Evolutionary conservation across 2,113 vertebrate species (phyloP).

Genomic region (Odobenus rosmarus): DNA sequence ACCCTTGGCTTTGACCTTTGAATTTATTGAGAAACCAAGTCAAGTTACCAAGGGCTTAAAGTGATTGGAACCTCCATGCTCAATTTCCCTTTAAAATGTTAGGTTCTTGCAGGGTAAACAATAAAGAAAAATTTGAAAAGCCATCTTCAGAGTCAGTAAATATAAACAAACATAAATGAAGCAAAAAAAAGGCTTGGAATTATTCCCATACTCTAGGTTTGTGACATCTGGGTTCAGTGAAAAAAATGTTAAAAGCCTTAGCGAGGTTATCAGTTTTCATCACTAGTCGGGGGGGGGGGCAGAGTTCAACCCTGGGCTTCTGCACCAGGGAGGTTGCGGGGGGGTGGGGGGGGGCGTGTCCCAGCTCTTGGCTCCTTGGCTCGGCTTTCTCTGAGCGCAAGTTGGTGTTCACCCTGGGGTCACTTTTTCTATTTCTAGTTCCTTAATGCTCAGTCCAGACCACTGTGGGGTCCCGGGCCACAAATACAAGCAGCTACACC

Average conservation of each 20-base stretch:
- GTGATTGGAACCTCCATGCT: not conserved
- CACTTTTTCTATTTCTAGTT: not conserved
- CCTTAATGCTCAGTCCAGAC: not conserved
- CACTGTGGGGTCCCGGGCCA: fast-evolving
- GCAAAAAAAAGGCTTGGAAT: not conserved
- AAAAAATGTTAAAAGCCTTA: not conserved
- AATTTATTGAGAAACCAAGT: conserved; percentile 22
- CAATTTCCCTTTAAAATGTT: not conserved
- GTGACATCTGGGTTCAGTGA: not conserved
- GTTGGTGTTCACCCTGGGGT: not conserved
- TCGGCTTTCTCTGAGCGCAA: not conserved
- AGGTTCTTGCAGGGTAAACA: not conserved
- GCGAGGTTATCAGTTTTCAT: not conserved
- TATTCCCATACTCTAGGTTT: not conserved
- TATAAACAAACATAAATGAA: not conserved
- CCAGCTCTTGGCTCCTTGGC: not conserved
- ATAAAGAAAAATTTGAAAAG: not conserved
- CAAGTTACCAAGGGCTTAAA: not conserved
- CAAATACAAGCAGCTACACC: not conserved
- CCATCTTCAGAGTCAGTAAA: not conserved
- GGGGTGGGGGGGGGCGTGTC: not conserved
- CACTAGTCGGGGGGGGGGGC: too few species aligned
- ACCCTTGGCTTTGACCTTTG: not conserved
- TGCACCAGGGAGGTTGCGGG: not conserved
- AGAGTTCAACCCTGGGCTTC: not conserved